A percentile compares a stretch with the other conserved stretches of the same genome.
These are phyloP conservation scores for Leptoteleia sp. DNA, from an alignment of 1,140 invertebrate species.

Conservation along the genomic window DNA sequence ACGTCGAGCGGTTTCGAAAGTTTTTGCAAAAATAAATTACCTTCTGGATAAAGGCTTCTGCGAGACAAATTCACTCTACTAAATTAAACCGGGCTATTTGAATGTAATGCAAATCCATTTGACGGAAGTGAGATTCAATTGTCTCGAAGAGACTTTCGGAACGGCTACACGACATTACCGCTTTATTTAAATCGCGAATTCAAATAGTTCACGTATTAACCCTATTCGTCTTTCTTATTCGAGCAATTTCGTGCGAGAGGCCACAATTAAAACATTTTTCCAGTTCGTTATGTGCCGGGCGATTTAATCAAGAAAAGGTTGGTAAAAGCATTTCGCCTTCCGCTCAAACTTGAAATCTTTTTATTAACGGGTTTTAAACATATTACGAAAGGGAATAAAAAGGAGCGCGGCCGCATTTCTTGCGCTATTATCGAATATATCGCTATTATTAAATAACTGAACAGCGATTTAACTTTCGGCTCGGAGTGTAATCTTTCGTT, in stretches of 20 bases:
- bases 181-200: no score
- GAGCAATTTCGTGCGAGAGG: background rate
- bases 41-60: no score
- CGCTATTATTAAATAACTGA: constrained; percentile 44
- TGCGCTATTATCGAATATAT: constrained; percentile 46
- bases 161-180: no score
- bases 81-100: no score
- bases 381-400: constrained; percentile 36
- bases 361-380: constrained; percentile 29
- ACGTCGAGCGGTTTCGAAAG: no score
- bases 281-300: constrained; percentile 1
- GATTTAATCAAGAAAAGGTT: constrained; percentile 9
- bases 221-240: constrained; percentile 1
- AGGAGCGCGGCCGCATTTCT: constrained; percentile 8
- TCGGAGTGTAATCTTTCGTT: constrained; percentile 28
- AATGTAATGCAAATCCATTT: no score
- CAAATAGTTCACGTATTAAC: no score
- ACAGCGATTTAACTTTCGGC: constrained; percentile 29
- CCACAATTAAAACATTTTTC: constrained; percentile 30
- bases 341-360: constrained; percentile 14
- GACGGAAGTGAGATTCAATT: no score
- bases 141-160: no score
- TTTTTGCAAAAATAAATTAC: no score
- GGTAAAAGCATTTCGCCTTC: constrained; percentile 4
- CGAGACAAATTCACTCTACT: no score